These are phyloP conservation scores for Uloborus plumipes DNA, from an alignment of 2,888 invertebrate genomes.

Conservation along the genomic window DNA sequence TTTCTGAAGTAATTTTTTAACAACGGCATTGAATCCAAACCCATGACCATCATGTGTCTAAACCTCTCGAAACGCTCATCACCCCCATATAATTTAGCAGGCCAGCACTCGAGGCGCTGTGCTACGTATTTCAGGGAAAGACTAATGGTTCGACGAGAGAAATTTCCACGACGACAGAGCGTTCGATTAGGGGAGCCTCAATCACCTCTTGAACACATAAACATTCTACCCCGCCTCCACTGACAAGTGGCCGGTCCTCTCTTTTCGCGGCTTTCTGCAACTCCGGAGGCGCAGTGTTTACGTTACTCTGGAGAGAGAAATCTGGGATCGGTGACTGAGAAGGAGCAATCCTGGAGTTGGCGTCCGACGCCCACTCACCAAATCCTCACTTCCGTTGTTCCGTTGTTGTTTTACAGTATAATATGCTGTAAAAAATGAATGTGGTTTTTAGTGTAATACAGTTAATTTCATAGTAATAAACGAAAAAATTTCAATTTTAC, in stretches of 20 bases:
- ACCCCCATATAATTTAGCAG: too few relatives aligned
- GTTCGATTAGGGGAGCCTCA: conserved; percentile 56
- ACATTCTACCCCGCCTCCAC: conserved; percentile 36
- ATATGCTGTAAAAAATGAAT: too few relatives aligned
- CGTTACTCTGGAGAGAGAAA: conserved; percentile 21
- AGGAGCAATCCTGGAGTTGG: conserved; percentile 14
- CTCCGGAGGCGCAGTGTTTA: conserved; percentile 43
- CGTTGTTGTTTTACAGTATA: too few relatives aligned
- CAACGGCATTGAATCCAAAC: too few relatives aligned
- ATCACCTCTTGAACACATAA: conserved; percentile 60
- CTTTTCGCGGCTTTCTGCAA: conserved; percentile 17
- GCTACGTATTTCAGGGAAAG: conserved; percentile 23
- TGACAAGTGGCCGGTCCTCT: conserved; percentile 37
- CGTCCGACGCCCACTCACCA: background rate
- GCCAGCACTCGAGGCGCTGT: too few relatives aligned
- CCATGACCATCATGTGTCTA: too few relatives aligned
- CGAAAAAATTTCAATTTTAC: too few relatives aligned
- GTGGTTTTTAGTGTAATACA: too few relatives aligned
- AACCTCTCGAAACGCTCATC: too few relatives aligned
- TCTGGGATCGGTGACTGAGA: conserved; percentile 26
- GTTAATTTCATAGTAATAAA: too few relatives aligned
- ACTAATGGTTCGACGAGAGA: conserved; percentile 50
- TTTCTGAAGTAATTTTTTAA: too few relatives aligned
- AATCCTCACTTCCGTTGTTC: too few relatives aligned
- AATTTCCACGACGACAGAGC: conserved; percentile 46